Conservation (phyloP, 2,797 vertebrate species). For the Typhlichthys eigenmanni region DNA sequence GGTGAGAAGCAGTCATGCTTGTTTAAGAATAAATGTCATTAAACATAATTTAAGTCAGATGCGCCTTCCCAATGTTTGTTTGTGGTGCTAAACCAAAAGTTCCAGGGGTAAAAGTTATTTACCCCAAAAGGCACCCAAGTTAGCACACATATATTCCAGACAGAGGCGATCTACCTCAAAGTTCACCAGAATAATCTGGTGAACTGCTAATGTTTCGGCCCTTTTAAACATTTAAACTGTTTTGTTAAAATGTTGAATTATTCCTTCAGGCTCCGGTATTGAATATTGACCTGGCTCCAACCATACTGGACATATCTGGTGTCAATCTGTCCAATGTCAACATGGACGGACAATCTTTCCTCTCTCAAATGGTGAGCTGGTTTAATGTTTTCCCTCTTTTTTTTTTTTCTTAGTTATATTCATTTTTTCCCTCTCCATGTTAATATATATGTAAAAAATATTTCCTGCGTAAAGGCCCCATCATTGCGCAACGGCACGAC, state of each 20-base stretch:
- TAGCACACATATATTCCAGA: too few species aligned
- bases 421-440: background rate
- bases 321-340: conserved; percentile 64
- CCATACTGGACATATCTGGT: conserved; percentile 80
- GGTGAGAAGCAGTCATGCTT: conserved; percentile 41
- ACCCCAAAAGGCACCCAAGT: too few species aligned
- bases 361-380: conserved; percentile 76
- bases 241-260: background rate
- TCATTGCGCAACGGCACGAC: conserved; percentile 66
- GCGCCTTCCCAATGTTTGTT: too few species aligned
- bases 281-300: conserved; percentile 81
- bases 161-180: too few species aligned
- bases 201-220: too few species aligned
- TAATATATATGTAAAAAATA: background rate
- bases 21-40: background rate
- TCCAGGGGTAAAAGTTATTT: too few species aligned
- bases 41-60: too few species aligned
- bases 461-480: conserved; percentile 60
- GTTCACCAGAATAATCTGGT: too few species aligned
- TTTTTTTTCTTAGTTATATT: background rate
- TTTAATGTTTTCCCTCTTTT: background rate
- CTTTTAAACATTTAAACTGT: background rate
- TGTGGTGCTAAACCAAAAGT: too few species aligned
- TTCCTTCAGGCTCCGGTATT: conserved; percentile 72
- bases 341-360: conserved; percentile 80